Conservation (phyloP, 2,797 vertebrate genomes). For the Gadopsis bispinosus region DNA sequence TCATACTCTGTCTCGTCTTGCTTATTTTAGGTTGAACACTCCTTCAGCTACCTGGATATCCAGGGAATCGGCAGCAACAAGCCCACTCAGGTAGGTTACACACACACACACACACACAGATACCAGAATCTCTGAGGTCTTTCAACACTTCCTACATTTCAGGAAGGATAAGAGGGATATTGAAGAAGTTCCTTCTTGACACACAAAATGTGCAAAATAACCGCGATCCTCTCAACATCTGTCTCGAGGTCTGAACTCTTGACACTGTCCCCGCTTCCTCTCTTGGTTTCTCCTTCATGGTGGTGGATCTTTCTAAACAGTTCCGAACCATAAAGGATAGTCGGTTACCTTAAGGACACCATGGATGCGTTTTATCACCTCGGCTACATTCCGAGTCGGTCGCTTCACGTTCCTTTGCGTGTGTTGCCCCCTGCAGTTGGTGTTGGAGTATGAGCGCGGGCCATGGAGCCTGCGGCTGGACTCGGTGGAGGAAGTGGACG, state of each 20-base stretch:
- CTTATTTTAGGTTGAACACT: conserved; percentile 88
- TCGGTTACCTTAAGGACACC: too few relatives aligned
- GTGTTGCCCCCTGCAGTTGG: conserved; percentile 83
- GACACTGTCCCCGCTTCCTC: background rate
- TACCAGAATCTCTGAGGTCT: background rate
- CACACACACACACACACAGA: background rate
- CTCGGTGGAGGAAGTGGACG: conserved; percentile 87
- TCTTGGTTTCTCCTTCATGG: background rate
- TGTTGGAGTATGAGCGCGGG: conserved; percentile 90
- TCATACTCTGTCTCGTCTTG: conserved; percentile 3
- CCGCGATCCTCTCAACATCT: background rate
- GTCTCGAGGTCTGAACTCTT: background rate
- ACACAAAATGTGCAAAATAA: background rate
- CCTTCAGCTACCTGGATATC: conserved; percentile 95
- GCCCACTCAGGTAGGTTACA: conserved; percentile 80
- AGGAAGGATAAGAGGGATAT: background rate
- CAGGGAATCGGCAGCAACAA: conserved; percentile 91
- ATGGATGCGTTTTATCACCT: background rate
- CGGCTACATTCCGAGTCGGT: background rate
- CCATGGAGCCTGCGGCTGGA: conserved; percentile 87
- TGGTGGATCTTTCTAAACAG: background rate
- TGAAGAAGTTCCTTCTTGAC: background rate
- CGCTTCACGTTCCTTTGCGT: background rate
- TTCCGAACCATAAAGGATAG: background rate
- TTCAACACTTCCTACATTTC: background rate